Conservation (phyloP, 2,888 invertebrate species). For the Xiphydria camelus region DNA sequence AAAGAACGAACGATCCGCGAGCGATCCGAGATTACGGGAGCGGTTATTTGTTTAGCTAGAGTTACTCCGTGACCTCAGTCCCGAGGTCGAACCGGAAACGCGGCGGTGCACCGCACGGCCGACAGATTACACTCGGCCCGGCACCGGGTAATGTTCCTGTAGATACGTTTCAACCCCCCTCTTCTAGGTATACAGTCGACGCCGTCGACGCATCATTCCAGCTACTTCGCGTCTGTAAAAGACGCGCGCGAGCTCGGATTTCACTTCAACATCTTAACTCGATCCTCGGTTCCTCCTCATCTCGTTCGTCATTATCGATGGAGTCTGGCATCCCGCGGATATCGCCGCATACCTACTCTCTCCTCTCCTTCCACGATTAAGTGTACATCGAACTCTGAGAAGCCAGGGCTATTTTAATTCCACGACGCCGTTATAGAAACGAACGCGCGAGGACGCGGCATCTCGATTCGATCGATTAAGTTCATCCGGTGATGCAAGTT, state of each 20-base stretch:
- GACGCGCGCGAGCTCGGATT: too few species aligned
- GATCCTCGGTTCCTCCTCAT: neutral
- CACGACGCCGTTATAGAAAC: too few species aligned
- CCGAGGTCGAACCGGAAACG: conserved; percentile 42
- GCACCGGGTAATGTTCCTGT: conserved; percentile 23
- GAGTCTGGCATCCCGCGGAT: too few species aligned
- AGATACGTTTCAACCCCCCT: conserved; percentile 2
- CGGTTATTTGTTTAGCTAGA: conserved; percentile 39
- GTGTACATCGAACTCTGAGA: too few species aligned
- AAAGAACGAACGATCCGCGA: conserved; percentile 7
- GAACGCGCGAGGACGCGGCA: conserved; percentile 10
- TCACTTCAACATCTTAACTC: neutral
- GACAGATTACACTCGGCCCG: conserved; percentile 34
- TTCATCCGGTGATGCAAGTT: too few species aligned
- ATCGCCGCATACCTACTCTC: too few species aligned
- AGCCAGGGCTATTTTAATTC: too few species aligned
- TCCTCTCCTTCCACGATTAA: too few species aligned
- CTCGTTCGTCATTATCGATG: too few species aligned
- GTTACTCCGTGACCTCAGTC: conserved; percentile 36
- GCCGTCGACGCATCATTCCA: too few species aligned
- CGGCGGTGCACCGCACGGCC: conserved; percentile 21
- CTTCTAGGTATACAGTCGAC: too few species aligned
- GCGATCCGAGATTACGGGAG: conserved; percentile 18
- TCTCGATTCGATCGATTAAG: conserved; percentile 16
- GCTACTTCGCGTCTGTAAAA: too few species aligned